Evolutionary conservation across 2,113 vertebrate genomes (phyloP).

Genomic region (Cyphomyrus plagiostoma): DNA sequence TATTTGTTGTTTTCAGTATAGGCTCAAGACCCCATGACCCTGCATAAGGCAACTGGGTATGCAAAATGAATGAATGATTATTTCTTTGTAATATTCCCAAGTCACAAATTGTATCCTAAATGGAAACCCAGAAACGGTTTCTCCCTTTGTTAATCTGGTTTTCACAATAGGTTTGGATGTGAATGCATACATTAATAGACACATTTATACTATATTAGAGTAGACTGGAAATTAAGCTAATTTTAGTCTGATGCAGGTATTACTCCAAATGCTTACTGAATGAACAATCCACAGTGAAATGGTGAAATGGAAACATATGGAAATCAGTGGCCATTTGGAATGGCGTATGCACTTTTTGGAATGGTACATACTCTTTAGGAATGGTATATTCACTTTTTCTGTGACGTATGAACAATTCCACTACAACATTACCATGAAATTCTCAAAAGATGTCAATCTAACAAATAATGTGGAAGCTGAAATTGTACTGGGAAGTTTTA

Average conservation of each 20-base stretch:
- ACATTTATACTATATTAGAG: not conserved
- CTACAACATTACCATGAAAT: constrained; percentile 70
- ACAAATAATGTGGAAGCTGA: constrained; percentile 71
- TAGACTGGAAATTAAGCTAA: not conserved
- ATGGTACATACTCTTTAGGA: too few species aligned
- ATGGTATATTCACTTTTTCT: constrained; percentile 36
- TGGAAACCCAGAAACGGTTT: not conserved
- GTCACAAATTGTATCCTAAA: not conserved
- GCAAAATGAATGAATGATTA: not conserved
- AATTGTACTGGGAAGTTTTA: constrained; percentile 53
- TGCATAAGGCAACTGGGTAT: not conserved
- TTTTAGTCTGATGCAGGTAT: not conserved
- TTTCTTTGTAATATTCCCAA: not conserved
- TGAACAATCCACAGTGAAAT: constrained; percentile 11
- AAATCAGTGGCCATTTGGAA: constrained; percentile 57
- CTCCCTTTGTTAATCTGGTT: not conserved
- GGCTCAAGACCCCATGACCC: not conserved
- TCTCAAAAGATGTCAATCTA: constrained; percentile 66
- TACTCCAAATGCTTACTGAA: not conserved
- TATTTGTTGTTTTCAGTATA: not conserved
- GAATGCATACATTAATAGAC: not conserved
- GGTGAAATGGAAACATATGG: constrained; percentile 52
- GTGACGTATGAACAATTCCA: constrained; percentile 62
- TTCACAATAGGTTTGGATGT: not conserved
- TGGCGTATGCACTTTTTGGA: constrained; percentile 39